Evolutionary conservation across 2,888 invertebrate genomes (phyloP), one percentile per base, ranked within the genome.

Genomic region (Desoria tigrina): DNA sequence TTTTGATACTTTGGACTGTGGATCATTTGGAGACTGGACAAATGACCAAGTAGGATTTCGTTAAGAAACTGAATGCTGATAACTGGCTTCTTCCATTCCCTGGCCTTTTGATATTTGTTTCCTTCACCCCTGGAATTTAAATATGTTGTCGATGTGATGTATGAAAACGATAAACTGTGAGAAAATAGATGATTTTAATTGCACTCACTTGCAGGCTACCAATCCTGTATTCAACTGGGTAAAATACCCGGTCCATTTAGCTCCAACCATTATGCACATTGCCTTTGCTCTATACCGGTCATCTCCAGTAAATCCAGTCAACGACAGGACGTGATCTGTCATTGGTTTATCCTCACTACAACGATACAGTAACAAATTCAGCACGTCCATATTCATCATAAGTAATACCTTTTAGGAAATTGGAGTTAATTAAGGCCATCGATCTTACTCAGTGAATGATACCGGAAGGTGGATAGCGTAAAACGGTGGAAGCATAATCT

Each of bases 51-150:
- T 78, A 95, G 84, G 60, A 97, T 84, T 80, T 97, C 96, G 39
- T 91, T 92, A 71, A 98, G 82, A 96, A 96, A 97, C 74, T 91
- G 88, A 1, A 92, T 89, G 79, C 94, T 97, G 0, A 98, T 95
- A 1, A 93, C 88, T 1, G 93, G 92, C 42, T 90, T 89, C 77
- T 88, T 88, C 93, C 94, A 95, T 79, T 96, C 94, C 56, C 90
- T 86, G 0, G 98, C 97, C 76, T 91, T 91, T 69, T 87, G 84
- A 81, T 88, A 93, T 81, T 98, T 98, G 72, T 28, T n/a, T 24
- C 95, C 95, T 70, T 94, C 93, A 0, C 89, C 86, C 73, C 92
- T 92, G 77, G 1, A 45, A 57, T 42, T 39, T 39, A 39, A 39
- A 11, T 16, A n/a, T n/a, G n/a, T n/a, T n/a, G n/a, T n/a, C n/a